phyloP scores from a whole-genome alignment of 2,888 invertebrate genomes.

The Stomorhina lunata region DNA sequence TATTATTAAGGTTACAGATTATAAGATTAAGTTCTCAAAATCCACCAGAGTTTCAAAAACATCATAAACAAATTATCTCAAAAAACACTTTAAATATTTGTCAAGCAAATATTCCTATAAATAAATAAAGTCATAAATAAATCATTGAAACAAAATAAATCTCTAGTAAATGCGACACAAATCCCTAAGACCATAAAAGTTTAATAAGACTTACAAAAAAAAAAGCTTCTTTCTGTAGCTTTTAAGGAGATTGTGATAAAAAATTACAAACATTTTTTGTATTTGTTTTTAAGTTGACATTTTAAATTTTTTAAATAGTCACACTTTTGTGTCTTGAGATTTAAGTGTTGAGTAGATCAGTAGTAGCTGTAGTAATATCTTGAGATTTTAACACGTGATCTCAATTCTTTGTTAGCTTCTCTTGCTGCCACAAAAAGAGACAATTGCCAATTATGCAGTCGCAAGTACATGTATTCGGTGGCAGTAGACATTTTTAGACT shows the following conservation, averaged over 20 bases:
- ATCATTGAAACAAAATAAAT: background rate
- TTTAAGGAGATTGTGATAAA: conserved; percentile 26
- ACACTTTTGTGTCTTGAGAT: background rate
- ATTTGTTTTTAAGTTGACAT: conserved; percentile 19
- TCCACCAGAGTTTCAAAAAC: conserved; percentile 33
- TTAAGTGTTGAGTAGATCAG: background rate
- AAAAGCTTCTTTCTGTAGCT: background rate
- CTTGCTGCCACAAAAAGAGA: background rate
- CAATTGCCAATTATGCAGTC: conserved; percentile 51
- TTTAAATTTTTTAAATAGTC: conserved; percentile 43
- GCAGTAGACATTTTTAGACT: conserved; percentile 26
- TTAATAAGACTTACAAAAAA: background rate
- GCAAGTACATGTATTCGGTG: conserved; percentile 28
- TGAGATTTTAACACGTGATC: conserved; percentile 56
- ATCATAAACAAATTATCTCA: conserved; percentile 60
- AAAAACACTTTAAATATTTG: background rate
- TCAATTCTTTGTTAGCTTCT: conserved; percentile 35
- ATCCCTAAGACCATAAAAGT: conserved; percentile 6
- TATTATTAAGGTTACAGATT: conserved; percentile 54
- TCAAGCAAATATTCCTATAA: background rate
- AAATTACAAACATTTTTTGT: conserved; percentile 6
- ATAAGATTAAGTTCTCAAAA: conserved; percentile 45
- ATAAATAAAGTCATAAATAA: conserved; percentile 2
- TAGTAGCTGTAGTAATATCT: background rate
- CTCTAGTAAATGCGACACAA: background rate